Conservation (phyloP, 2,888 invertebrate species). For the Mythimna pallens region DNA sequence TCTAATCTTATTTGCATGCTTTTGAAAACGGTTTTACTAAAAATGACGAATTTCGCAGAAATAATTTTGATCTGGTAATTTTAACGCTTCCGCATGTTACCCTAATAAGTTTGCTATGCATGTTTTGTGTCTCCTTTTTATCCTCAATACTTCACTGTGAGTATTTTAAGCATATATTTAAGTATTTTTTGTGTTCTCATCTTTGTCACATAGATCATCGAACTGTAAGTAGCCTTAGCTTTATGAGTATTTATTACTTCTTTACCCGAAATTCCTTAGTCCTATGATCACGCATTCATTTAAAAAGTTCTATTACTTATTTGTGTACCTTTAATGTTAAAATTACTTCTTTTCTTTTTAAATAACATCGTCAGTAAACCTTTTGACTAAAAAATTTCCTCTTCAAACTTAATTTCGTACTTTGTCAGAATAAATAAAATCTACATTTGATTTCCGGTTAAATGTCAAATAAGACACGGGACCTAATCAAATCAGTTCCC, state of each 20-base stretch:
- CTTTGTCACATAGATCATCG: slow-evolving; percentile 45
- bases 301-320: slow-evolving; percentile 5
- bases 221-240: slow-evolving; percentile 60
- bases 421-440: neutral
- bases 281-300: slow-evolving; percentile 55
- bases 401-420: neutral
- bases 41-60: slow-evolving; percentile 1
- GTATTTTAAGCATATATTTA: slow-evolving; percentile 58
- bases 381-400: neutral
- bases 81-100: slow-evolving; percentile 42
- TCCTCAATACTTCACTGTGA: slow-evolving; percentile 59
- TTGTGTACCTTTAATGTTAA: neutral
- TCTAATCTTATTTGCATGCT: slow-evolving; percentile 28
- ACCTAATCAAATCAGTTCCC: neutral
- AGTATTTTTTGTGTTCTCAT: slow-evolving; percentile 44
- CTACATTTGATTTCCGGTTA: neutral
- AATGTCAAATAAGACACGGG: neutral
- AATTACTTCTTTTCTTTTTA: neutral
- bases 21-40: slow-evolving; percentile 18
- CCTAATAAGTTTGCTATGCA: slow-evolving; percentile 43
- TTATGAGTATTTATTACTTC: slow-evolving; percentile 42
- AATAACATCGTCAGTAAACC: neutral
- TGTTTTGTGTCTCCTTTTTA: slow-evolving; percentile 46
- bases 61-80: slow-evolving; percentile 9
- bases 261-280: slow-evolving; percentile 52